A percentile compares a stretch with the other conserved stretches of the same genome.
Conservation (phyloP, 1,140 invertebrate genomes). For the Drosophila sucinea region DNA sequence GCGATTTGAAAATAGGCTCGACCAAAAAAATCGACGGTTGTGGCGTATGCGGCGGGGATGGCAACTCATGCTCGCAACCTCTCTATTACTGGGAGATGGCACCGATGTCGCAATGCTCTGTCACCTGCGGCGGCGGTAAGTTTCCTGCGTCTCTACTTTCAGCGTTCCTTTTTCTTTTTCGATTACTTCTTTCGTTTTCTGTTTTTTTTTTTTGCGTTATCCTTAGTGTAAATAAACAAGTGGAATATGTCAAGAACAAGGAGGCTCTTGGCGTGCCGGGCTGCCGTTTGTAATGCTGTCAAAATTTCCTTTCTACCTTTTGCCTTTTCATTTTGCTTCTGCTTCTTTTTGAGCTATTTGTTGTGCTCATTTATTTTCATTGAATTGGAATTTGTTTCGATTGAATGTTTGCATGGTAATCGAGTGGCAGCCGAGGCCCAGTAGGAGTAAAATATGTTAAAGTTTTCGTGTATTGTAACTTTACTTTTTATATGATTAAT, state of each 20-base stretch:
- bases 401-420: conserved; percentile 81
- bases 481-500: conserved; percentile 63
- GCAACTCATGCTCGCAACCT: conserved; percentile 89
- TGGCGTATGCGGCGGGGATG: conserved; percentile 95
- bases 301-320: conserved; percentile 59
- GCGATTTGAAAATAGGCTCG: conserved; percentile 94
- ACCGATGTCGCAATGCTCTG: conserved; percentile 92
- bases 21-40: conserved; percentile 93
- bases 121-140: conserved; percentile 96
- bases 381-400: conserved; percentile 80
- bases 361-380: conserved; percentile 81
- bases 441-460: conserved; percentile 65
- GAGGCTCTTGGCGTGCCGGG: conserved; percentile 60
- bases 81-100: conserved; percentile 93
- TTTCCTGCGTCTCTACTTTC: conserved; percentile 29
- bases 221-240: conserved; percentile 75
- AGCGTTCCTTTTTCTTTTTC: background rate
- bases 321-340: conserved; percentile 7
- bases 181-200: conserved; percentile 20
- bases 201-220: conserved; percentile 35
- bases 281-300: conserved; percentile 71
- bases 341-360: conserved; percentile 54
- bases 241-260: conserved; percentile 79
- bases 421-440: conserved; percentile 59
- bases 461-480: conserved; percentile 31